phyloP scores from a whole-genome alignment of 2,113 vertebrate genomes.

The Bos indicus region DNA sequence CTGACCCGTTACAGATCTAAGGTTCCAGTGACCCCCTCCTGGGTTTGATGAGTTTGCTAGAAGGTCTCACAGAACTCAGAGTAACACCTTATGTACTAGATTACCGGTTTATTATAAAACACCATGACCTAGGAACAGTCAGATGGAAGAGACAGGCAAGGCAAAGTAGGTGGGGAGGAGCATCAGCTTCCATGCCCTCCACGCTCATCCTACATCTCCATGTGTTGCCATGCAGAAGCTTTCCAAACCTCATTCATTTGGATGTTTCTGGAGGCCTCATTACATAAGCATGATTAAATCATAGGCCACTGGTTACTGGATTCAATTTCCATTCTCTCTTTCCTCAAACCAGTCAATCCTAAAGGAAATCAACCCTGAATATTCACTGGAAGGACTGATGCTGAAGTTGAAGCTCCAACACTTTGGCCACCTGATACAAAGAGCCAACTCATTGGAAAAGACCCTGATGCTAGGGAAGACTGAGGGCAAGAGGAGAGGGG shows the following conservation, averaged over 20 bases:
- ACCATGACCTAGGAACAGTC: background rate
- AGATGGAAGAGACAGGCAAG: background rate
- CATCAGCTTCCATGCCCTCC: fast-evolving
- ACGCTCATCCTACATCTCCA: background rate
- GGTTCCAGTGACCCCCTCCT: background rate
- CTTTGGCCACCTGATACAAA: background rate
- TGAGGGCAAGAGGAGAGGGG: background rate
- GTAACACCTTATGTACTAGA: background rate
- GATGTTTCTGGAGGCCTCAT: background rate
- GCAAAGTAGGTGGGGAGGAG: background rate
- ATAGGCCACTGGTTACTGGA: background rate
- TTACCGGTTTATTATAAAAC: background rate
- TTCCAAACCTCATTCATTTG: background rate
- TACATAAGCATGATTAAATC: background rate
- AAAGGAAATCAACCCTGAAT: background rate
- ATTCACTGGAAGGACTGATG: background rate
- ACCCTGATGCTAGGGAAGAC: background rate
- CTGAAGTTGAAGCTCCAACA: background rate
- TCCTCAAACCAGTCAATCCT: background rate
- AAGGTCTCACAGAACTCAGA: background rate
- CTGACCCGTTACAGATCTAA: background rate
- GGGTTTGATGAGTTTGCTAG: background rate
- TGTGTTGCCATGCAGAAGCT: background rate
- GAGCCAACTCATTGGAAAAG: background rate
- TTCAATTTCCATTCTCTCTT: background rate